Base-by-base conservation (phyloP, 2,113 vertebrate species). In the Glaucomys volans region DNA sequence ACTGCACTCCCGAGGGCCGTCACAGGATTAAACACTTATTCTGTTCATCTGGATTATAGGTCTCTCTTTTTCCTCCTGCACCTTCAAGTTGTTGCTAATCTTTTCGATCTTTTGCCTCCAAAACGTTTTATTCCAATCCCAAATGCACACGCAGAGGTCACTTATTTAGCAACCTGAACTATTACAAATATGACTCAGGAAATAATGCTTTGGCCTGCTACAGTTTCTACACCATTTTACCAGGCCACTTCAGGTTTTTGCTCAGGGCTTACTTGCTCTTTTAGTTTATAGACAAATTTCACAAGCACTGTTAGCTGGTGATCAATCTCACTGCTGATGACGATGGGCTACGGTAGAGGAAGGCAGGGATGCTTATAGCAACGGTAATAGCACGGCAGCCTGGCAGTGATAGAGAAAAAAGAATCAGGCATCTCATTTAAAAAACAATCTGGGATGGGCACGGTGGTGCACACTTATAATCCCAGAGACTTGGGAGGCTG, bases 371-470 rank as follows among this genome's bases (percentile, higher is more conserved):
- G 62, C 88, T 84, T 14, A n/a, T 4, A 30, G 74, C n/a, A 42
- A 62, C 54, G 77, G 24, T 1, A 66, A 82, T 12, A 28, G 37
- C 37, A 6, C 0, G 4, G 18, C 44, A 71, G 74, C 22, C 87
- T 71, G 75, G n/a, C 0, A 32, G 83, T 24, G 92, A 77, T 0
- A 5, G 32, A 57, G 71, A 8, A 52, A 71, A 50, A 62, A 72
- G 81, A 91, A 54, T 26, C 47, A 35, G 62, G 82, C 14, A 35
- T 81, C 95, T 77, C 96, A 57, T 47, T 80, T 62, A 85, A 86
- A 89, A 77, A 71, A 35, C 54, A 85, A 57, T 76, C 90, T 76
- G 76, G 50, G 82, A 24, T 26, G 59, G 59, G 59, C 59, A 62
- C 24, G 3, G 8, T 62, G 59, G 59, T 26, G 59, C 59, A 62